Evolutionary conservation across 2,113 vertebrate genomes (phyloP), one percentile per base, ranked within the genome.

Genomic region (Sinocyclocheilus maitianheensis): DNA sequence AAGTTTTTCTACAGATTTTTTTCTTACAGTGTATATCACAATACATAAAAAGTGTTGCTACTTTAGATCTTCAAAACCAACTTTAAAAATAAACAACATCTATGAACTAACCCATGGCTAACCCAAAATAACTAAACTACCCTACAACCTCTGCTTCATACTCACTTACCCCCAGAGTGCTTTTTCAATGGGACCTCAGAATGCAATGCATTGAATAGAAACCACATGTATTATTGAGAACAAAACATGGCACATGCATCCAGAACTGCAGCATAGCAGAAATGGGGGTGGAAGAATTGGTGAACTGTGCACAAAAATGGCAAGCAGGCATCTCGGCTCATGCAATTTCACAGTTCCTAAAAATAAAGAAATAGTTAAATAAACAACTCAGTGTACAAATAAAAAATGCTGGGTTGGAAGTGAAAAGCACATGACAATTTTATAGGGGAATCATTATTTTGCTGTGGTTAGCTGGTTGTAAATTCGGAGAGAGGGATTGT

Each of bases 191-290:
- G 89, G 88, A 86, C 84, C 89, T 92, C 88, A 88, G 88, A 88
- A 90, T 87, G 85, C 89, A 92, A 90, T 92, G 20, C 34, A 91
- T 90, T 65, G 90, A 88, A 92, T 92, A 90, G 89, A 87, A 91
- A 89, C 48, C 67, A 20, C 91, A 94, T 94, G 89, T 87, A 94
- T 95, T 94, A 94, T 94, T 94, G 90, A 94, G 91, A 65, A 91
- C 88, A 62, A 89, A 76, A 63, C 55, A 16, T 5, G 2, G 69
- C 43, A 51, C 58, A 76, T 82, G 67, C 85, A 69, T 86, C 46
- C 16, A 81, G 37, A 86, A 22, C 81, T 71, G 43, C 81, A 71
- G 63, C 81, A 51, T 71, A 71, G 81, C 20, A 20, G 79, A 82
- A 82, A 82, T 2, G 11, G 18, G 26, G 10, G 43, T 82, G 46